Conservation (phyloP, 2,888 invertebrate species). For the Willowsia nigromaculata region DNA sequence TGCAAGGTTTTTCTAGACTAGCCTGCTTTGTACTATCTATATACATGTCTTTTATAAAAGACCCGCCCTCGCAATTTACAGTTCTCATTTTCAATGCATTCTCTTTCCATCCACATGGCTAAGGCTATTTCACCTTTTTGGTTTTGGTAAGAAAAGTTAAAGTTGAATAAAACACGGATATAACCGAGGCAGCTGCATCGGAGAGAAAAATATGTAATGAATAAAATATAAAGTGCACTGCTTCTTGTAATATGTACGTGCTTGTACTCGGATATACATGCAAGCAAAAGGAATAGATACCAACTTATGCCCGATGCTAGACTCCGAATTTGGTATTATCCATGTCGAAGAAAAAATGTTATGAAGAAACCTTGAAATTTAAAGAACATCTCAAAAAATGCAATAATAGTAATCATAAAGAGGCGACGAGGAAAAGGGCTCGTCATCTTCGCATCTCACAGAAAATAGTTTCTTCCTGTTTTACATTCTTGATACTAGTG, state of each 20-base stretch:
- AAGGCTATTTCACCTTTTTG: not conserved
- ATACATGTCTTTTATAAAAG: not conserved
- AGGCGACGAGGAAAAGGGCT: not conserved
- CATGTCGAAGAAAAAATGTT: not conserved
- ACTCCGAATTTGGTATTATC: not conserved
- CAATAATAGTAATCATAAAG: constrained; percentile 27
- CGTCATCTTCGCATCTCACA: not conserved
- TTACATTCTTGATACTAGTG: not conserved
- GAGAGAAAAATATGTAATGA: constrained; percentile 14
- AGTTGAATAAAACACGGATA: too few species aligned
- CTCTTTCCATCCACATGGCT: not conserved
- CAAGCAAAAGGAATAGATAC: constrained; percentile 10
- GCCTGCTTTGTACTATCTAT: not conserved
- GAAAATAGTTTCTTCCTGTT: not conserved
- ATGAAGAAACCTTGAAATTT: not conserved
- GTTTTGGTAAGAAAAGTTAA: not conserved
- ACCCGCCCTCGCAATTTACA: constrained; percentile 50
- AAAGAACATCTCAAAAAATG: not conserved
- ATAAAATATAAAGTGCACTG: constrained; percentile 16
- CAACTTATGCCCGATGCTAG: not conserved
- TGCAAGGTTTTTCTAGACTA: not conserved
- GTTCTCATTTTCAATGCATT: constrained; percentile 39
- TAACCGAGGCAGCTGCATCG: not conserved
- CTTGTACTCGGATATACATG: constrained; percentile 10
- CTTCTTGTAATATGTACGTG: not conserved